Conservation (phyloP, 2,888 invertebrate genomes). For the Andrena minutula region DNA sequence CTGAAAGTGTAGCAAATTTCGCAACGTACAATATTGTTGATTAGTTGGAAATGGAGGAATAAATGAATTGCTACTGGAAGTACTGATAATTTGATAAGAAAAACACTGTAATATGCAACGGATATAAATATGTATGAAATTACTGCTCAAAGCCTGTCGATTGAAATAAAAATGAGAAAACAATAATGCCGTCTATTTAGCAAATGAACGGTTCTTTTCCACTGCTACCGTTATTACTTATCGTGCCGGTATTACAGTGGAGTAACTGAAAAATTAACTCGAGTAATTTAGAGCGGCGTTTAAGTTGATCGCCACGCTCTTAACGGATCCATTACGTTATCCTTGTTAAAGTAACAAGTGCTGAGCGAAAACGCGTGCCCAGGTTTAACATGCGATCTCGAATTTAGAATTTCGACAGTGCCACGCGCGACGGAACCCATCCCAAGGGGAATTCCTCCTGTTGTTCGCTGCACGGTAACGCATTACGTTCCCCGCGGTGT, state of each 20-base stretch:
- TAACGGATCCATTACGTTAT: constrained; percentile 65
- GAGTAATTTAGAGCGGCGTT: constrained; percentile 67
- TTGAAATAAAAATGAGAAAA: constrained; percentile 27
- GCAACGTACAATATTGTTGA: background rate
- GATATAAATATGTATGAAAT: constrained; percentile 29
- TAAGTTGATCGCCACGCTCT: constrained; percentile 63
- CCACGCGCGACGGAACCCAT: constrained; percentile 8
- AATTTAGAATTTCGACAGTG: constrained; percentile 51
- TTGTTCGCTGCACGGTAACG: background rate
- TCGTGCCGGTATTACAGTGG: constrained; percentile 58
- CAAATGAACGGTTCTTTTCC: constrained; percentile 57
- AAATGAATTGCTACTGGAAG: background rate
- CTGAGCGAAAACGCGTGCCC: constrained; percentile 45
- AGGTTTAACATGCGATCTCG: constrained; percentile 45
- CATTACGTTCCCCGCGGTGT: background rate
- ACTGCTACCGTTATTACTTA: constrained; percentile 59
- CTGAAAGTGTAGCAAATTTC: background rate
- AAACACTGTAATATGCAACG: background rate
- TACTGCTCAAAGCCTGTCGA: background rate
- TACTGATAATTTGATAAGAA: background rate
- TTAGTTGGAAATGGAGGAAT: background rate
- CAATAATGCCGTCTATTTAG: constrained; percentile 57
- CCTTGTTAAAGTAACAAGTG: constrained; percentile 52
- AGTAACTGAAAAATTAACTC: constrained; percentile 69
- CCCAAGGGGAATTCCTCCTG: background rate